These are phyloP conservation scores for Ophion ellenae DNA, from an alignment of 2,888 invertebrate genomes.

Conservation along the genomic window DNA sequence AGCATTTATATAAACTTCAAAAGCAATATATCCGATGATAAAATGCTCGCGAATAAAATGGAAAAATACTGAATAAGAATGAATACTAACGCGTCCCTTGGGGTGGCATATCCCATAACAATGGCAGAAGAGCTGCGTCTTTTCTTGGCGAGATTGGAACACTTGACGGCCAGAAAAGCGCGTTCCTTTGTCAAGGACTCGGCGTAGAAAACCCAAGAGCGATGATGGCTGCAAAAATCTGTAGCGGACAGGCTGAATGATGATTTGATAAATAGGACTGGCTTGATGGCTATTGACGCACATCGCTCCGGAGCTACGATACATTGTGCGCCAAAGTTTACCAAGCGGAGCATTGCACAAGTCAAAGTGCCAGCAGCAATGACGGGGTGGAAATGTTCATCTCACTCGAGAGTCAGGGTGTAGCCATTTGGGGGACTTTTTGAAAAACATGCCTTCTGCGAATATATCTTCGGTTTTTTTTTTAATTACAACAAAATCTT, in stretches of 20 bases:
- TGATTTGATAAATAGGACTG: constrained; percentile 2
- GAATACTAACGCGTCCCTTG: constrained; percentile 72
- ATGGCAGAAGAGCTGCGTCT: constrained; percentile 6
- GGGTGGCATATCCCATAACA: constrained; percentile 76
- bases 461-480: too few relatives aligned
- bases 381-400: background rate
- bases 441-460: too few relatives aligned
- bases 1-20: background rate
- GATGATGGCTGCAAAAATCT: constrained; percentile 85
- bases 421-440: background rate
- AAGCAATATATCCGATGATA: background rate
- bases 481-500: too few relatives aligned
- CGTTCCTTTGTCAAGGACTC: constrained; percentile 83
- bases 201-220: constrained; percentile 84
- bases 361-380: background rate
- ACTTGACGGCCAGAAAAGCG: constrained; percentile 79
- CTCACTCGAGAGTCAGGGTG: background rate
- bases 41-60: background rate
- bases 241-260: constrained; percentile 42
- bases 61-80: constrained; percentile 9
- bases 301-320: background rate
- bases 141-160: constrained; percentile 40
- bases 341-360: background rate
- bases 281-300: background rate
- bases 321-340: background rate